Evolutionary conservation across 2,888 invertebrate species (phyloP), one percentile per base, ranked within the genome.

Genomic region (Rhingia rostrata): DNA sequence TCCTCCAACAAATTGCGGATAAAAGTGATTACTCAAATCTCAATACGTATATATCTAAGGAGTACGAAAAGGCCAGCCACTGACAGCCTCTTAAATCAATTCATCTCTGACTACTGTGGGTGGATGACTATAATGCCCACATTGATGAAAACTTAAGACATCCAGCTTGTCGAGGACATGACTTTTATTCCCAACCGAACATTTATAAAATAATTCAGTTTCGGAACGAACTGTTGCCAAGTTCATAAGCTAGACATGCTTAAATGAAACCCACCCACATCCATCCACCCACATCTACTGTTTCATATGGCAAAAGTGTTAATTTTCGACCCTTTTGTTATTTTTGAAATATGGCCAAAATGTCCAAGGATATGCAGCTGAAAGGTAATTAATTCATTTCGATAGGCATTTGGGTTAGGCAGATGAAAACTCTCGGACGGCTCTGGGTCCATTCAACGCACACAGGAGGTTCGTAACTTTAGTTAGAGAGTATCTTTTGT

Each of bases 311-410:
- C 32, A n/a, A 2, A 30, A 64, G 73, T 80, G 79, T 73, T 73
- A 66, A 73, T 67, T 61, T 79, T 72, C 22, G 53, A 10, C 47
- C 66, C 66, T 56, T 75, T 81, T 75, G 75, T 81, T 58, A 49
- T 14, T 22, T 32, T 53, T 33, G n/a, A 49, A 58, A 49, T 56
- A 66, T 66, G 49, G 63, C 58, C 22, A 22, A 66, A 77, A 53
- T 43, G 51, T 77, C 67, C 54, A 72, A 78, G 63, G 58, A 79
- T 69, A 56, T 83, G 67, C 73, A 79, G 51, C 58, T 74, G 79
- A 84, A 79, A 79, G 73, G 83, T 69, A 70, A 74, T 69, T 74
- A 79, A 74, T 79, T 79, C 58, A 84, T 80, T 74, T 64, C 79
- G 69, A 79, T 73, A 73, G 73, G 12, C 67, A 63, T 78, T 72